Evolutionary conservation across 2,888 invertebrate genomes (phyloP), one percentile per base, ranked within the genome.

Genomic region (Eupithecia pulchellata): DNA sequence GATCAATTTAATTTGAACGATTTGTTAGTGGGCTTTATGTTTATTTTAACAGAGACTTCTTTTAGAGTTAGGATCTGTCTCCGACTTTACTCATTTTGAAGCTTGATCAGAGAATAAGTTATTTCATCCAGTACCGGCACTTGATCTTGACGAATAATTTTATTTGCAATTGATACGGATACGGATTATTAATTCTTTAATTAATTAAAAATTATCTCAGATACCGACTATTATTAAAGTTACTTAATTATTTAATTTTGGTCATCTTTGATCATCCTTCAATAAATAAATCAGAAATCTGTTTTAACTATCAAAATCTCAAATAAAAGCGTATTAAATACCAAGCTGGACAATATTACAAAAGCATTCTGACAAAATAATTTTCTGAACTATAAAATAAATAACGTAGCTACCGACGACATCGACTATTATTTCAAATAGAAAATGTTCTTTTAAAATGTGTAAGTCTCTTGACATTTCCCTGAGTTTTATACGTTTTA

Each of bases 1-100:
- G 84, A 86, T 90, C 89, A 87, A 88, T 89, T 83, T 87, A 85
- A 89, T 90, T 86, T 84, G 81, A 84, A 83, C 88, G 85, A 89
- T 90, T 90, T 89, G 89, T 91, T 87, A 86, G 79, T 74, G 81
- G 80, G 76, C 85, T 81, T 79, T 83, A 69, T 69, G 79, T 75
- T 87, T 90, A 89, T 91, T 88, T 85, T 75, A 80, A 78, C 71
- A 42, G 27, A 27, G 36, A 17, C 1, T 55, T 55, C 4, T 64
- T 64, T 55, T n/a, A 34, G 32, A 11, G n/a, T n/a, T 42, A 32
- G 9, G 25, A 32, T 27, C 25, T 55, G 52, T 34, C 55, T 32
- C 5, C 25, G 61, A 36, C 20, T 61, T 61, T 61, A 2, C 29
- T 32, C 8, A 13, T 34, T 4, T 61, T 6, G 4, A 20, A 34